A percentile compares a stretch with the other conserved stretches of the same genome.
Conservation (phyloP, 2,888 invertebrate species). For the Seira musarum region DNA sequence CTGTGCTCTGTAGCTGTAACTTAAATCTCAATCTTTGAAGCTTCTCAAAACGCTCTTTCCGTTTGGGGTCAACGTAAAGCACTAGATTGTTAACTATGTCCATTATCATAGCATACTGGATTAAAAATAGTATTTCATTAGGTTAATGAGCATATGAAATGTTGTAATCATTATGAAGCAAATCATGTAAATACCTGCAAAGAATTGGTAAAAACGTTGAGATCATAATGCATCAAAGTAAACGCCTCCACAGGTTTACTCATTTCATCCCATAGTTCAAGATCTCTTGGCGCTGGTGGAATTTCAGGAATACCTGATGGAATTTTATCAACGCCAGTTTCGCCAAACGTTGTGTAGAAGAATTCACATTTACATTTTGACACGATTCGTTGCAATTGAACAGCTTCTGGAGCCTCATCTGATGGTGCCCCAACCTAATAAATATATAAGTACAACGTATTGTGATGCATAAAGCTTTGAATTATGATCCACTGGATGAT, state of each 20-base stretch:
- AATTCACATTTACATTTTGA: constrained; percentile 98
- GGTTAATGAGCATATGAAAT: too few relatives aligned
- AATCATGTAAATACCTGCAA: constrained; percentile 82
- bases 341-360: constrained; percentile 95
- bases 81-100: constrained; percentile 98
- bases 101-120: constrained; percentile 96
- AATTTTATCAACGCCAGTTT: constrained; percentile 79
- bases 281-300: constrained; percentile 79
- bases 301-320: constrained; percentile 78
- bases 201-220: constrained; percentile 98
- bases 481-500: not conserved
- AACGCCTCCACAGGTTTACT: constrained; percentile 96
- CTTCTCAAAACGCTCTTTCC: constrained; percentile 91
- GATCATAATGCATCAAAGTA: constrained; percentile 97
- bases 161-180: too few relatives aligned
- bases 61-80: constrained; percentile 95
- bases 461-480: not conserved
- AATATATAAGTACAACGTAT: not conserved
- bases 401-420: constrained; percentile 63
- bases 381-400: constrained; percentile 94
- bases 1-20: constrained; percentile 90
- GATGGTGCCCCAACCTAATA: constrained; percentile 66
- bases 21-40: constrained; percentile 95
- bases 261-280: constrained; percentile 84
- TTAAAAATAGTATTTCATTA: constrained; percentile 18